Evolutionary conservation across 1,140 invertebrate genomes (phyloP), one percentile per base, ranked within the genome.

Genomic region (Berghia stephanieae): DNA sequence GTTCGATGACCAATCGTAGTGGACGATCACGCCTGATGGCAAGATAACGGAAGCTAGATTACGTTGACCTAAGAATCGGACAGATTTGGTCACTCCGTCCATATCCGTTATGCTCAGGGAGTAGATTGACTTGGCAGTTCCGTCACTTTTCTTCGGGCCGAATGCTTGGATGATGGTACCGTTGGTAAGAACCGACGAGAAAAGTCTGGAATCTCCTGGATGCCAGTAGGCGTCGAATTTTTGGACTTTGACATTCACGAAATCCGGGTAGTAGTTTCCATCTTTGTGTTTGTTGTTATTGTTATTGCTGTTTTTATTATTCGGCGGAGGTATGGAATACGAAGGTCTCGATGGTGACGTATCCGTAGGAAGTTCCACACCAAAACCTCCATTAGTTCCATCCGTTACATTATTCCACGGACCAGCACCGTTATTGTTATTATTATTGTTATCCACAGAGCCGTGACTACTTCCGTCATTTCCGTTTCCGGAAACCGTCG

Each of bases 41-140:
- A 80, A 74, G 27, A 78, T 71, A 27, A 80, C 73, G 40, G 79
- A 80, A 18, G 79, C 79, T 46, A 80, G 68, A 24, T 71, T 80
- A 21, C 57, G 21, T 27, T 42, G 42, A 27, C 60, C 73, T 27
- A 75, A 60, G 42, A 80, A 80, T 21, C 79, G 67, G 18, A 80
- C 60, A n/a, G 44, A 63, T 0, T 38, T 78, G 3, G 44, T 76
- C n/a, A 46, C 34, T 6, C 73, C 77, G 24, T 24, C 43, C 0
- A 55, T 42, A 38, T 76, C 74, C 13, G 68, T 71, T 2, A 78
- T 27, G 52, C 79, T 78, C 6, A 80, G 73, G 6, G 76, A 76
- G 57, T 78, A 78, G 36, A 80, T 24, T 24, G 77, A 78, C 43
- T 52, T 69, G 68, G 78, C 42, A 0, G 72, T 78, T 67, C 79